Evolutionary conservation across 2,113 vertebrate species (phyloP).

Genomic region (Oncorhynchus masou): DNA sequence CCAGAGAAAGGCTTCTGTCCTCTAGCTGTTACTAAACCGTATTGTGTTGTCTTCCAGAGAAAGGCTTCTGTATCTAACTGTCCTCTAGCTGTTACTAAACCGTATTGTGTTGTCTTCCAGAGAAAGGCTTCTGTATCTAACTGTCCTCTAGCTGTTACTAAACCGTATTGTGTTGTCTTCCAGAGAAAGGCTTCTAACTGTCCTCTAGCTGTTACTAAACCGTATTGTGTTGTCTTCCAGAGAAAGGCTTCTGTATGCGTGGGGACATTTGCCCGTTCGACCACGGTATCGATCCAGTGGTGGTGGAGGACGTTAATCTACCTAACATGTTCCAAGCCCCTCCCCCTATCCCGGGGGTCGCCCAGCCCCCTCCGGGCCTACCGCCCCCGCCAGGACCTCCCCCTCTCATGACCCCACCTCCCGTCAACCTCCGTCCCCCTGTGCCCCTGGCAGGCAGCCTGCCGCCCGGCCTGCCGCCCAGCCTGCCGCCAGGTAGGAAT

Average conservation of each 20-base stretch:
- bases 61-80: too few relatives aligned
- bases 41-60: too few relatives aligned
- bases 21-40: too few relatives aligned
- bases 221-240: conserved; percentile 62
- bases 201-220: too few relatives aligned
- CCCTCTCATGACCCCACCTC: conserved; percentile 87
- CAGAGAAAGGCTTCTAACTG: conserved; percentile 93
- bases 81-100: too few relatives aligned
- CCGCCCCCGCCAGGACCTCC: conserved; percentile 77
- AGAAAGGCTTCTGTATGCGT: conserved; percentile 98
- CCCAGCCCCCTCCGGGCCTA: conserved; percentile 85
- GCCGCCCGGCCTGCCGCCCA: conserved; percentile 89
- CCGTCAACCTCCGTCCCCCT: conserved; percentile 91
- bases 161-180: conserved; percentile 6
- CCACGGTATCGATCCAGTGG: conserved; percentile 96
- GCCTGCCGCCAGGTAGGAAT: conserved; percentile 81
- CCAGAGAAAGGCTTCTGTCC: too few relatives aligned
- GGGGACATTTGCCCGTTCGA: conserved; percentile 98
- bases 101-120: background rate
- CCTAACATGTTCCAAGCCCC: conserved; percentile 94
- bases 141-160: too few relatives aligned
- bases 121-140: background rate
- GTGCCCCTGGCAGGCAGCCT: conserved; percentile 87
- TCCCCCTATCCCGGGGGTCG: conserved; percentile 85
- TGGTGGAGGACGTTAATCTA: conserved; percentile 96